Base-by-base conservation (phyloP, 2,797 vertebrate genomes). In the Craterocephalus amniculus region DNA sequence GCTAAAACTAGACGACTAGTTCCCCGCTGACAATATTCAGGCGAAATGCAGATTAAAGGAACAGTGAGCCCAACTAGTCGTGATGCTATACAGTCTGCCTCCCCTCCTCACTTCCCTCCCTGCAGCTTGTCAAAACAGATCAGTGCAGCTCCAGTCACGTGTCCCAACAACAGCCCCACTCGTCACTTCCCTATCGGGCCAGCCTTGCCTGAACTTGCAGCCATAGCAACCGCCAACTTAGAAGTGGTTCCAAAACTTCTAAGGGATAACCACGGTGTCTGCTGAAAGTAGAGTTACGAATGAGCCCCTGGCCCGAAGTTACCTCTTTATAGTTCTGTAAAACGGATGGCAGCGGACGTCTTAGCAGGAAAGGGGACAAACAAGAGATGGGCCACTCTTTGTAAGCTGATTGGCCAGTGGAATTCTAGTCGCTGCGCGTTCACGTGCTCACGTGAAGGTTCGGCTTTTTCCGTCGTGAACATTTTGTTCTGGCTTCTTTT, bases 71-170 rank as follows among this genome's bases (percentile, higher is more conserved):
- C 72, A 77, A 70, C 70, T 68, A 22, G 83, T 87, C 89, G 88
- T 89, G 88, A 92, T 91, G 90, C 92, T 67, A n/a, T n/a, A 27
- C 85, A 80, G 87, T 75, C 85, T 83, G 80, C 85, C 82, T 85
- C 81, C 80, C 81, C 83, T 78, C 83, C 87, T 89, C 78, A 20
- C 85, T 74, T 85, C 84, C 85, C 87, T 88, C 87, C 85, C 85
- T 66, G 13, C 82, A 86, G 92, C 94, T 95, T 95, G 95, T 97
- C 96, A 96, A 95, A 95, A 96, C 94, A 95, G 88, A 93, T 92
- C 90, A 92, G 88, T 32, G 87, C 93, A 86, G 91, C 86, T 88
- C 77, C 61, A 66, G 92, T 96, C 96, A 97, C 96, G 94, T 97
- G 96, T 93, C 94, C 93, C 91, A 91, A 94, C 94, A 94, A 93